A percentile compares a stretch with the other conserved stretches of the same genome.
Conservation (phyloP, 2,888 invertebrate species). For the Leptopilina myrica region DNA sequence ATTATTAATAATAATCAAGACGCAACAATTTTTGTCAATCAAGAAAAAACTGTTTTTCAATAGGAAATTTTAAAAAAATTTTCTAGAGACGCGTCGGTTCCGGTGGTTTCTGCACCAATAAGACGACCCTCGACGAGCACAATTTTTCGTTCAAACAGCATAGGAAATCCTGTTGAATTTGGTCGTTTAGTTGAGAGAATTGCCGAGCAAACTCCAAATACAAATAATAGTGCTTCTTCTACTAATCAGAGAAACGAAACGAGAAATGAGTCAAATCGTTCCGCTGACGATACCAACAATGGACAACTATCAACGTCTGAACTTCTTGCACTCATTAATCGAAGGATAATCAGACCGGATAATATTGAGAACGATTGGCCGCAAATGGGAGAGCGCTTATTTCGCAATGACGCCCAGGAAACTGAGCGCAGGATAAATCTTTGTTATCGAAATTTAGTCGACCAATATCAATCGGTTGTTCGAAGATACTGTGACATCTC, state of each 20-base stretch:
- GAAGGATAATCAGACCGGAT: slow-evolving; percentile 43
- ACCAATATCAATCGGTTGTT: slow-evolving; percentile 78
- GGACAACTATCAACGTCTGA: slow-evolving; percentile 48
- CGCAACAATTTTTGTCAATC: too few relatives aligned
- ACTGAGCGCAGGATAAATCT: slow-evolving; percentile 77
- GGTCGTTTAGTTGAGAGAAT: slow-evolving; percentile 54
- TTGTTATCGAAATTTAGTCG: slow-evolving; percentile 77
- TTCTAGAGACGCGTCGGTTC: slow-evolving; percentile 17
- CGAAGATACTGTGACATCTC: slow-evolving; percentile 78
- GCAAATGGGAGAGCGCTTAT: background rate
- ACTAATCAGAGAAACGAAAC: slow-evolving; percentile 16
- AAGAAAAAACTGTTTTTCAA: too few relatives aligned
- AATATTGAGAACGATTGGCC: slow-evolving; percentile 25
- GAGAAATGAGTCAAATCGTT: slow-evolving; percentile 42
- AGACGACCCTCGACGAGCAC: slow-evolving; percentile 11
- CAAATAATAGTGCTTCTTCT: background rate
- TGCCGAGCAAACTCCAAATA: slow-evolving; percentile 47
- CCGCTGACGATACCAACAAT: slow-evolving; percentile 56
- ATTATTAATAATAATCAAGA: too few relatives aligned
- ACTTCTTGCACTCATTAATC: background rate
- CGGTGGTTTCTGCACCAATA: slow-evolving; percentile 12
- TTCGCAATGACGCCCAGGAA: slow-evolving; percentile 30
- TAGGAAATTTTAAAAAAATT: too few relatives aligned
- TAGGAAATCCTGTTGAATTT: slow-evolving; percentile 50
- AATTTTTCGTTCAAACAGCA: slow-evolving; percentile 49